Base-by-base conservation (phyloP, 2,888 invertebrate genomes). In the Cerceris ruficornis region DNA sequence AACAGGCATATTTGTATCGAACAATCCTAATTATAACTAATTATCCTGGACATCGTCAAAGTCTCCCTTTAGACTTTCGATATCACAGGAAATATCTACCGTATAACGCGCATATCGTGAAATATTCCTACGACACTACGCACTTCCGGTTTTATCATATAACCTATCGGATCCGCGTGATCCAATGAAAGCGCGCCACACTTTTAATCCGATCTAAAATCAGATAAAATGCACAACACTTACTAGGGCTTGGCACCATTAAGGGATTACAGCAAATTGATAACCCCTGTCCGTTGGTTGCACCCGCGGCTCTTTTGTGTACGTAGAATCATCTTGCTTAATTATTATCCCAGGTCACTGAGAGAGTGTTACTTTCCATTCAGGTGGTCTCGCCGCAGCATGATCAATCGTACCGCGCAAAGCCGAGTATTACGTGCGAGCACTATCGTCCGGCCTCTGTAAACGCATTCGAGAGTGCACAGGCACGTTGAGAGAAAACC, bases 321-420 rank as follows among this genome's bases (percentile, higher is more conserved):
- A 65, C 72, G 54, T 68, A 58, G 57, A 73, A 77, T 57, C 70
- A 77, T 82, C 73, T 80, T 69, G 69, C 55, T 69, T 65, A 80
- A 82, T 84, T 69, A 74, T 75, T 71, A 70, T 82, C 61, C 66
- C 58, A 54, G 58, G 70, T 70, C 61, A 75, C 73, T 73, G 64
- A 39, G 65, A 55, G 66, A 73, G 71, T 77, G 69, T 75, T 73
- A 84, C 82, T 84, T 84, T 84, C 74, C 84, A 84, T 82, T 84
- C 82, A 80, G 69, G 72, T 77, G 66, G 70, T 69, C 64, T 64
- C 68, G 75, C 73, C 77, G 82, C 80, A 80, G 55, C 74, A 73
- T 75, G 68, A 84, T 84, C 82, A 84, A 84, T 84, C 75, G 75
- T 67, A 74, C 54, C 67, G 67, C 68, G 69, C 75, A 64, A 69